A percentile compares a stretch with the other conserved stretches of the same genome.
Evolutionary conservation across 2,888 invertebrate species (phyloP).

Genomic region (Brenthis hecate): DNA sequence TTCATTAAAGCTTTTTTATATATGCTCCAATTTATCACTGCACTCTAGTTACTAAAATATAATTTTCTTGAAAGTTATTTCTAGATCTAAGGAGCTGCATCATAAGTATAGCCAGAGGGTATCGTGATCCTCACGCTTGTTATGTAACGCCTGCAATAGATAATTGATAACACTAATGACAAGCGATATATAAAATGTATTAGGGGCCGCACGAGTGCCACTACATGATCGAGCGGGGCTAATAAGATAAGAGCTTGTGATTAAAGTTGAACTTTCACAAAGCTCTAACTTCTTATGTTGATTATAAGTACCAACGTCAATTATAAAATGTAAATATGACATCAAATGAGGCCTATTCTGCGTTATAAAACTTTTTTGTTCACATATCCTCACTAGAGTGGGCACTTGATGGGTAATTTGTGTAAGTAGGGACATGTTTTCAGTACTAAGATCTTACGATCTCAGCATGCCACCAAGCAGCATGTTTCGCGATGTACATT

Average conservation of each 20-base stretch:
- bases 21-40: background rate
- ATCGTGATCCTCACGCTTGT: conserved; percentile 61
- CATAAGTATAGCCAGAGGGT: conserved; percentile 62
- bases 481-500: conserved; percentile 54
- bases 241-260: conserved; percentile 69
- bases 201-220: conserved; percentile 55
- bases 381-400: conserved; percentile 66
- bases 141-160: conserved; percentile 72
- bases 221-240: conserved; percentile 70
- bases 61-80: conserved; percentile 7
- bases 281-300: conserved; percentile 45
- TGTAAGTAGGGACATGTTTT: conserved; percentile 67
- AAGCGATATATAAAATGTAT: conserved; percentile 75
- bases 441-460: conserved; percentile 52
- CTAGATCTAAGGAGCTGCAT: conserved; percentile 37
- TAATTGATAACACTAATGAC: conserved; percentile 77
- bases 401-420: conserved; percentile 64
- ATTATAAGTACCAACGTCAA: conserved; percentile 37
- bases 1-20: background rate
- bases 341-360: conserved; percentile 30
- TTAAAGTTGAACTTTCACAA: conserved; percentile 69
- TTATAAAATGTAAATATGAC: conserved; percentile 26
- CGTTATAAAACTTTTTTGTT: conserved; percentile 66
- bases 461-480: conserved; percentile 51
- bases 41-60: background rate